Percentiles rank a stretch among this genome's conserved stretches.
phyloP scores from a whole-genome alignment of 2,113 vertebrate genomes.

The Anolis sagrei region DNA sequence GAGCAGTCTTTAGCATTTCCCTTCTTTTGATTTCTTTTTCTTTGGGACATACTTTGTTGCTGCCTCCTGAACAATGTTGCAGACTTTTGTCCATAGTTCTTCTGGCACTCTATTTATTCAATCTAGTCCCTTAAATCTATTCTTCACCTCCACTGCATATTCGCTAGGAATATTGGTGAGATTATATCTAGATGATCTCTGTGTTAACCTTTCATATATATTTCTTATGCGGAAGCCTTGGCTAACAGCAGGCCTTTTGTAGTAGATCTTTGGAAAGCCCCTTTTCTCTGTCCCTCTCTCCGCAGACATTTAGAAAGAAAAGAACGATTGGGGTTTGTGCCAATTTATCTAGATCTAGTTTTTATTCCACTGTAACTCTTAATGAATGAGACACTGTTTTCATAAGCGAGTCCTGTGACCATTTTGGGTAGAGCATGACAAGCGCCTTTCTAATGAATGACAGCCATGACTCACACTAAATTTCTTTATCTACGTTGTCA shows the following conservation, averaged over 20 bases:
- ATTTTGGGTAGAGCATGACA: conserved; percentile 8
- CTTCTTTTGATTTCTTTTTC: no score
- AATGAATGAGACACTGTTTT: conserved; percentile 61
- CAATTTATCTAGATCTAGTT: conserved; percentile 31
- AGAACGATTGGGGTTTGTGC: conserved; percentile 21
- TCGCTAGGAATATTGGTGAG: no score
- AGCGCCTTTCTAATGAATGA: conserved; percentile 41
- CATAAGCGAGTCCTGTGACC: conserved; percentile 43
- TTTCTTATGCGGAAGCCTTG: neutral
- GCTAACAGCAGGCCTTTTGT: neutral
- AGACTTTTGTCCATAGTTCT: no score
- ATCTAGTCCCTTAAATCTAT: no score
- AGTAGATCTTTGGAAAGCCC: conserved; percentile 15
- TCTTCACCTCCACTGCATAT: no score
- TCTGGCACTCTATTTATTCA: no score
- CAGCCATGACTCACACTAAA: conserved; percentile 35
- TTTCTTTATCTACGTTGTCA: conserved; percentile 32
- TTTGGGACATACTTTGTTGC: no score
- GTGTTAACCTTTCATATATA: no score
- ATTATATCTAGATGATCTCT: no score
- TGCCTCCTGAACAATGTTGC: no score
- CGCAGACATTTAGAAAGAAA: conserved; percentile 31
- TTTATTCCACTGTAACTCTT: conserved; percentile 20
- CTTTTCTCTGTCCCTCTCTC: neutral
- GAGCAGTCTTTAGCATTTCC: no score